A percentile compares a stretch with the other conserved stretches of the same genome.
Evolutionary conservation across 2,888 invertebrate genomes (phyloP).

Genomic region (Amblyjoppa proteus): DNA sequence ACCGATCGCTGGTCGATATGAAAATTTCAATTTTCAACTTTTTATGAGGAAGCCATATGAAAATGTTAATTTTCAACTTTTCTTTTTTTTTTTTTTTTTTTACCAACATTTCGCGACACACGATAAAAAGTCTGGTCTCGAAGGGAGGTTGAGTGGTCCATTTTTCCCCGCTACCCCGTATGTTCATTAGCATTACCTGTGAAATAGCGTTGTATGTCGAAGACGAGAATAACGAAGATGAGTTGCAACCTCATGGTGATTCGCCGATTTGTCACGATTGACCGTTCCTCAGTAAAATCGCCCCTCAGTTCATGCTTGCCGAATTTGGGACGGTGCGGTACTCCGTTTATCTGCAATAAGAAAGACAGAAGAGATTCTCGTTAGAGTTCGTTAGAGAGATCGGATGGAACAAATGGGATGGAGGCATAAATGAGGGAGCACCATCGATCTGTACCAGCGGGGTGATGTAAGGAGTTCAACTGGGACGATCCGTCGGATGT

Average conservation of each 20-base stretch:
- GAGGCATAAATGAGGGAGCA: not conserved
- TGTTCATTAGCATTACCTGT: slow-evolving; percentile 71
- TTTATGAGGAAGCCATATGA: too few species aligned
- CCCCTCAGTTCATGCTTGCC: slow-evolving; percentile 48
- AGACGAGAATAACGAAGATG: slow-evolving; percentile 76
- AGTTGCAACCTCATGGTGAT: slow-evolving; percentile 79
- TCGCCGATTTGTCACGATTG: slow-evolving; percentile 7
- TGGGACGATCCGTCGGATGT: slow-evolving; percentile 13
- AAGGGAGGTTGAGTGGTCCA: too few species aligned
- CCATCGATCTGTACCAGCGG: not conserved
- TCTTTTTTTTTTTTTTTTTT: too few species aligned
- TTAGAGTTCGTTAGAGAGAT: slow-evolving; percentile 30
- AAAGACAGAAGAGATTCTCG: slow-evolving; percentile 22
- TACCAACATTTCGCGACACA: too few species aligned
- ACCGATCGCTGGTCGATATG: too few species aligned
- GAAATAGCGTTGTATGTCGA: slow-evolving; percentile 79
- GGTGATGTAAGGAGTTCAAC: slow-evolving; percentile 29
- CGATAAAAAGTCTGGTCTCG: too few species aligned
- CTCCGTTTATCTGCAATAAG: slow-evolving; percentile 47
- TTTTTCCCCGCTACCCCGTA: too few species aligned
- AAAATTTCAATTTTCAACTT: too few species aligned
- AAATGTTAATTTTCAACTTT: too few species aligned
- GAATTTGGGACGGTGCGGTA: not conserved
- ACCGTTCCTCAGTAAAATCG: slow-evolving; percentile 5
- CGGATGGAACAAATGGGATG: slow-evolving; percentile 4